Conservation (phyloP, 2,888 invertebrate genomes). For the Melinaea menophilus region DNA sequence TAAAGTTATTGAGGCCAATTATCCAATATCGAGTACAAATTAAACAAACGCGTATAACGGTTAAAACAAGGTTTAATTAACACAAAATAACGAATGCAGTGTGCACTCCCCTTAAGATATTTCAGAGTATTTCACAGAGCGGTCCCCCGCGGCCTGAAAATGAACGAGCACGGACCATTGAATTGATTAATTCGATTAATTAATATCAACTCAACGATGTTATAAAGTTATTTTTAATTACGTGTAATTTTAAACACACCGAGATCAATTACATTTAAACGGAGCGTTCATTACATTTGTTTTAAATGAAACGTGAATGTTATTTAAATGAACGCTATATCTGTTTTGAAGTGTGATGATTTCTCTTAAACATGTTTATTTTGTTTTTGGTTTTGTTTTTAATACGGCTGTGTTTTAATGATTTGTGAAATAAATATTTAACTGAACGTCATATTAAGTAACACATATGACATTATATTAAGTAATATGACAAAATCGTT, state of each 20-base stretch:
- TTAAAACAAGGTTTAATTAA: too few relatives aligned
- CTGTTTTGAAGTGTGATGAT: conserved; percentile 1
- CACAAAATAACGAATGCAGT: conserved; percentile 5
- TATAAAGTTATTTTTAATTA: conserved; percentile 78
- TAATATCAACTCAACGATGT: conserved; percentile 61
- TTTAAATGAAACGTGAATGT: conserved; percentile 42
- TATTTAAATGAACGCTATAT: conserved; percentile 32
- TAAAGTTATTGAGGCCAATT: too few relatives aligned
- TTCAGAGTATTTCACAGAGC: conserved; percentile 54
- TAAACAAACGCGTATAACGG: too few relatives aligned
- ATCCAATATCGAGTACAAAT: too few relatives aligned
- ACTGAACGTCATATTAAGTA: too few relatives aligned
- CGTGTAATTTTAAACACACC: conserved; percentile 61
- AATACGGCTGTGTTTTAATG: too few relatives aligned
- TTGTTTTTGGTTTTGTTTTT: too few relatives aligned
- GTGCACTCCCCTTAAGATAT: conserved; percentile 21
- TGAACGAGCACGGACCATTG: conserved; percentile 69
- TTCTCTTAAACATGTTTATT: not conserved
- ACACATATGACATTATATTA: too few relatives aligned
- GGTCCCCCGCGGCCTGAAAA: conserved; percentile 63
- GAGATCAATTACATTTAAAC: conserved; percentile 53
- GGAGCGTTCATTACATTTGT: conserved; percentile 39
- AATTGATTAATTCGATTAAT: conserved; percentile 71
- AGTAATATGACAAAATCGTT: too few relatives aligned
- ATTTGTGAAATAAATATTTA: too few relatives aligned